Conservation (phyloP, 2,113 vertebrate species). For the Ptilonorhynchus violaceus region DNA sequence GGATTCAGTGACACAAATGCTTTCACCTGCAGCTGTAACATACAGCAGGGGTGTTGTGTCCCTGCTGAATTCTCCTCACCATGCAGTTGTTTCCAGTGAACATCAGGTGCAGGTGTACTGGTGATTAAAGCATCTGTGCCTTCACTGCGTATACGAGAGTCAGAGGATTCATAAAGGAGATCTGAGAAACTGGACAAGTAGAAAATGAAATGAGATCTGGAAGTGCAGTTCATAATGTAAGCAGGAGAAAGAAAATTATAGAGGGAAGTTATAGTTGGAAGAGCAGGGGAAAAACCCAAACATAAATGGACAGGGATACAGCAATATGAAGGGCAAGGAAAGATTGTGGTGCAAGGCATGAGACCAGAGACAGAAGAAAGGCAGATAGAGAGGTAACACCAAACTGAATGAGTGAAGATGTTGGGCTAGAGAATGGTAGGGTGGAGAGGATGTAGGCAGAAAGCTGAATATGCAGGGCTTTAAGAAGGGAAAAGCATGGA, state of each 20-base stretch:
- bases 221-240: neutral
- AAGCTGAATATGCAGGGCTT: neutral
- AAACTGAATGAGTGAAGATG: neutral
- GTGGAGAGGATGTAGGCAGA: neutral
- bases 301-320: neutral
- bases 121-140: neutral
- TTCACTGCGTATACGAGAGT: rapidly evolving
- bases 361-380: neutral
- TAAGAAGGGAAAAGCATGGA: neutral
- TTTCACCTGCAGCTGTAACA: neutral
- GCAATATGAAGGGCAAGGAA: neutral
- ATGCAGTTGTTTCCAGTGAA: neutral
- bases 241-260: neutral
- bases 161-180: neutral
- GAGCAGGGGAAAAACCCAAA: neutral
- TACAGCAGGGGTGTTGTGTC: neutral
- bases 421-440: neutral
- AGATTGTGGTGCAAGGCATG: neutral
- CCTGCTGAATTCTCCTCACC: neutral
- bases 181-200: neutral
- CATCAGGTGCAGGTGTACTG: neutral
- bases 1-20: neutral
- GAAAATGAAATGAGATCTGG: neutral
- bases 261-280: neutral
- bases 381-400: neutral